These are phyloP conservation scores for Pycnomerus fuliginosus DNA, from an alignment of 2,888 invertebrate species.

Conservation along the genomic window DNA sequence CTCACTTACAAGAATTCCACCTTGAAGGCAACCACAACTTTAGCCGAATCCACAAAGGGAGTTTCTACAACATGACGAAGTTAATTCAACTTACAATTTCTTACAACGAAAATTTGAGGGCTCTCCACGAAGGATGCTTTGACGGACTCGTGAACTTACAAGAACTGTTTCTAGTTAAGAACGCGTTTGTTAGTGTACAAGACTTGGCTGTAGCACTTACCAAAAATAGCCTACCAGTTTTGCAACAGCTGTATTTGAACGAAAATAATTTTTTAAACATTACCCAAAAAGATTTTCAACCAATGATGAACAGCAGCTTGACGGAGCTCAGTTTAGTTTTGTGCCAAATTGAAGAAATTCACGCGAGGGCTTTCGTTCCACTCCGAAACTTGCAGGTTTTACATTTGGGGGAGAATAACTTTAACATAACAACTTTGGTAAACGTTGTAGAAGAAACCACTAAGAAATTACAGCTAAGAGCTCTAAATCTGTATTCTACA, in stretches of 20 bases:
- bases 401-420: slow-evolving; percentile 58
- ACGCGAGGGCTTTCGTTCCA: slow-evolving; percentile 55
- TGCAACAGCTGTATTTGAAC: slow-evolving; percentile 57
- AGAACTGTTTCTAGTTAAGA: slow-evolving; percentile 58
- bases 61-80: slow-evolving; percentile 55
- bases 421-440: slow-evolving; percentile 53
- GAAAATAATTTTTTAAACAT: slow-evolving; percentile 58
- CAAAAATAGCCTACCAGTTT: slow-evolving; percentile 45
- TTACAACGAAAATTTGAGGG: slow-evolving; percentile 55
- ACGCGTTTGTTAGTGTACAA: slow-evolving; percentile 51
- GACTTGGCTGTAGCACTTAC: slow-evolving; percentile 53
- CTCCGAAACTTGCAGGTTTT: slow-evolving; percentile 54
- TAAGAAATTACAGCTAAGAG: slow-evolving; percentile 51
- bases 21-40: slow-evolving; percentile 60
- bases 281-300: slow-evolving; percentile 51
- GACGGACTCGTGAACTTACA: slow-evolving; percentile 56
- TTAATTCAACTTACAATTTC: slow-evolving; percentile 59
- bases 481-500: slow-evolving; percentile 56
- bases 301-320: slow-evolving; percentile 54
- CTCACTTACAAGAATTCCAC: slow-evolving; percentile 52
- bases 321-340: slow-evolving; percentile 55
- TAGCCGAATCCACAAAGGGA: slow-evolving; percentile 53
- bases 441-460: slow-evolving; percentile 45
- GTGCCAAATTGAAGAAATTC: slow-evolving; percentile 58
- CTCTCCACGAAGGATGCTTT: slow-evolving; percentile 55